Evolutionary conservation across 2,797 vertebrate species (phyloP), one percentile per base, ranked within the genome.

Genomic region (Scleropages formosus): DNA sequence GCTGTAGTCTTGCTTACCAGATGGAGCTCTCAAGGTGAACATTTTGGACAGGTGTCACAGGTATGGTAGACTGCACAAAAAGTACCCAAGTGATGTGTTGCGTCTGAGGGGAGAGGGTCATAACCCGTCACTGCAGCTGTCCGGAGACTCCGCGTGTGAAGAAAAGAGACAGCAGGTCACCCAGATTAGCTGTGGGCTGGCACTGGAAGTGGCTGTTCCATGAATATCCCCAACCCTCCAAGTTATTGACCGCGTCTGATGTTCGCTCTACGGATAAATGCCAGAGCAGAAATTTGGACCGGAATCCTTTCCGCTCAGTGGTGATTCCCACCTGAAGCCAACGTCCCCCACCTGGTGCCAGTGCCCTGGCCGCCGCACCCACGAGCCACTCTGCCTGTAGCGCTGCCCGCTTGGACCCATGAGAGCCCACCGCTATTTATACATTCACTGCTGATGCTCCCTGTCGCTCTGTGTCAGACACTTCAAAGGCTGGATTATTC

Each of bases 401-500:
- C 56, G 8, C 26, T 58, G 70, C 18, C 31, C n/a, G n/a, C 71
- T 62, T 8, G 11, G 58, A 20, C 12, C 20, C 39, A 16, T 8
- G 44, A 72, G 72, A 49, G 20, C 59, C 12, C 2, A 1, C 16
- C 31, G 47, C 39, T 49, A 49, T 47, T 73, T 62, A 63, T 73
- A 60, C 27, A 72, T 61, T 72, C 56, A 44, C 70, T 3, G 31
- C 70, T n/a, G 20, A 51, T 46, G 58, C 44, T 31, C 59, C 20
- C 39, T 49, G 71, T 73, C 71, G n/a, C 39, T 62, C 58, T 18
- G 15, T 63, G 72, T 62, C 72, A 62, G 58, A 44, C 20, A 16
- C 27, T 65, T 78, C 72, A 64, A 61, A 49, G 72, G 61, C 58
- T 31, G 59, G 73, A 64, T 69, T 71, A 64, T 63, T 75, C 65